Conservation (phyloP, 2,888 invertebrate species). For the Eumacrocentrus americanus region DNA sequence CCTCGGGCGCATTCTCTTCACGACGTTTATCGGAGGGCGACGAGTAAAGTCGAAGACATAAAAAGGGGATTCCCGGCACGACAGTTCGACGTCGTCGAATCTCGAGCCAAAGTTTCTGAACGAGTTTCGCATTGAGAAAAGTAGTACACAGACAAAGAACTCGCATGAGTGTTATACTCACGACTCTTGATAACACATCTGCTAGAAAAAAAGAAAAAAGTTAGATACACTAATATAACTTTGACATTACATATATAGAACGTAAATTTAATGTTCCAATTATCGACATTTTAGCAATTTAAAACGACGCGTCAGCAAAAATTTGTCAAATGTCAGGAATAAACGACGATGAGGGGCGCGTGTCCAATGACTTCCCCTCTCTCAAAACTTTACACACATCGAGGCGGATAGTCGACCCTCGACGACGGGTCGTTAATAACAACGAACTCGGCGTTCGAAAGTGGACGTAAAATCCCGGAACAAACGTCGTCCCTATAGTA, state of each 20-base stretch:
- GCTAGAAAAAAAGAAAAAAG: neutral
- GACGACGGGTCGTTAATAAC: constrained; percentile 15
- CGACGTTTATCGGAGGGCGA: constrained; percentile 15
- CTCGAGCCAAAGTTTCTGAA: constrained; percentile 3
- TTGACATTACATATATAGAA: too few relatives aligned
- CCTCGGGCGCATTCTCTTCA: constrained; percentile 7
- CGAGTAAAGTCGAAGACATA: constrained; percentile 8
- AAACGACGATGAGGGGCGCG: constrained; percentile 3
- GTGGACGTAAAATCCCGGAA: constrained; percentile 35
- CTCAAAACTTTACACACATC: neutral
- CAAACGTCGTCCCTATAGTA: constrained; percentile 21
- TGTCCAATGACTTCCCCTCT: constrained; percentile 1
- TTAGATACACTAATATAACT: too few relatives aligned
- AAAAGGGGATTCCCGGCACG: neutral
- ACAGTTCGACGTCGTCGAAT: constrained; percentile 14
- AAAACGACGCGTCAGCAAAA: neutral
- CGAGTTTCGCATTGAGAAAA: neutral
- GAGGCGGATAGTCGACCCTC: constrained; percentile 1
- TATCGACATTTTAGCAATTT: constrained; percentile 14
- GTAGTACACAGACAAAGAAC: neutral
- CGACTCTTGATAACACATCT: neutral
- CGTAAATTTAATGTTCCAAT: too few relatives aligned
- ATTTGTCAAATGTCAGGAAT: constrained; percentile 16
- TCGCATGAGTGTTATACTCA: neutral
- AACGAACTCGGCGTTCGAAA: constrained; percentile 24